phyloP scores from a whole-genome alignment of 1,140 invertebrate species.

The Drosophila pachea region DNA sequence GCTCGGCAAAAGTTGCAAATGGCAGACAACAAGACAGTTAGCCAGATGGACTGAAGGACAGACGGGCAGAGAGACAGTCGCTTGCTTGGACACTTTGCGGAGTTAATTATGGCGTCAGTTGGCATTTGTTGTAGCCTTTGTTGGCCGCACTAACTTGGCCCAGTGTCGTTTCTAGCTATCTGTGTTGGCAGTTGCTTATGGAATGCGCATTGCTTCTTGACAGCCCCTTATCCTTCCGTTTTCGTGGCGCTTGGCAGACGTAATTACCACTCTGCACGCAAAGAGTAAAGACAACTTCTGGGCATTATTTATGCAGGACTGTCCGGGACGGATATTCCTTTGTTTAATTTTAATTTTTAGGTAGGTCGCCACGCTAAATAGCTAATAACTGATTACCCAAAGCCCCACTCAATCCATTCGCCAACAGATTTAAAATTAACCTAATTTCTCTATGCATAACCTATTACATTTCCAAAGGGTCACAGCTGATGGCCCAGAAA shows the following conservation, averaged over 20 bases:
- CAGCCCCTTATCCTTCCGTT: slow-evolving; percentile 41
- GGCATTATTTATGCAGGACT: slow-evolving; percentile 34
- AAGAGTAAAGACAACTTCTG: slow-evolving; percentile 36
- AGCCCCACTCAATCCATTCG: slow-evolving; percentile 31
- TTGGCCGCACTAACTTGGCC: slow-evolving; percentile 19
- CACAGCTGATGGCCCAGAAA: not conserved
- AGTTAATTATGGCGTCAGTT: slow-evolving; percentile 64
- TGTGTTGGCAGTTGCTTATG: slow-evolving; percentile 26
- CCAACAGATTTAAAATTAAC: slow-evolving; percentile 14
- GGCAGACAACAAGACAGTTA: slow-evolving; percentile 29
- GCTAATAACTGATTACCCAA: slow-evolving; percentile 17
- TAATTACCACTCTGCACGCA: slow-evolving; percentile 63
- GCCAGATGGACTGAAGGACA: slow-evolving; percentile 37
- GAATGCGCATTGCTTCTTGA: slow-evolving; percentile 42
- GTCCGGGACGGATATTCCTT: not conserved
- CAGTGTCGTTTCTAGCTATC: slow-evolving; percentile 11
- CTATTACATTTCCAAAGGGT: not conserved
- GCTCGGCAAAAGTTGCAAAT: slow-evolving; percentile 26
- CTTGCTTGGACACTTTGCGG: slow-evolving; percentile 32
- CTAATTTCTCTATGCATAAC: not conserved
- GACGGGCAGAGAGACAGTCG: slow-evolving; percentile 41
- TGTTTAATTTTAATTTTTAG: slow-evolving; percentile 60
- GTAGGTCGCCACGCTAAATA: slow-evolving; percentile 18
- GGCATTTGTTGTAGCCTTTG: slow-evolving; percentile 34
- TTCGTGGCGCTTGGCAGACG: slow-evolving; percentile 30